Base-by-base conservation (phyloP, 2,797 vertebrate species). In the Pipistrellus nathusii region DNA sequence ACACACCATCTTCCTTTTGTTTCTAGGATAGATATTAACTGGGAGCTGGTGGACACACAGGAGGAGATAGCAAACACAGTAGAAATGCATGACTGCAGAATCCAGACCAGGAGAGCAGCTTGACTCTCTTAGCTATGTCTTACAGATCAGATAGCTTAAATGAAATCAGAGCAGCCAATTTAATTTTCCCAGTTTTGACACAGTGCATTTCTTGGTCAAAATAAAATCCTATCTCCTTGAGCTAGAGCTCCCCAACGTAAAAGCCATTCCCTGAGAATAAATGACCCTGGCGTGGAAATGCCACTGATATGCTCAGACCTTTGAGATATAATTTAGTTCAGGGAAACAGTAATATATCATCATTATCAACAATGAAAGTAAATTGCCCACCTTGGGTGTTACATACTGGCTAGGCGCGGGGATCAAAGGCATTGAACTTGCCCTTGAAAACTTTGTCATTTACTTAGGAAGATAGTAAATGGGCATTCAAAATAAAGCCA, bases 261-360 rank as follows among this genome's bases (percentile, higher is more conserved):
- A 35, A 75, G 57, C 84, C 66, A 18, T 46, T 81, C 53, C 66
- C 59, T 69, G 32, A 95, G 85, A 92, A 95, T 71, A 96, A 92
- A 88, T 84, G 88, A 41, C 83, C 88, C 57, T 75, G 71, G 76
- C 77, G 53, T 93, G 71, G 88, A 96, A 96, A 85, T 69, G 66
- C 85, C 68, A 68, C 82, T n/a, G 71, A 75, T 78, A 85, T 4
- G 11, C 57, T 81, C 78, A 75, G 66, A 44, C 83, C 72, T 88
- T 80, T 57, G 72, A 95, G 92, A 84, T 21, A 66, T 15, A 89
- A 85, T 90, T 94, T 83, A 92, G 88, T 73, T 82, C 46, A 5
- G 72, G 87, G 88, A 95, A 96, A 88, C 48, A 75, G 78, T 57
- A 46, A 86, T 93, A 32, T 14, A 81, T 92, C 96, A 92, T 93